Percentiles rank a stretch among this genome's conserved stretches.
These are phyloP conservation scores for Prochilodus magdalenae DNA, from an alignment of 2,113 vertebrate genomes.

Conservation along the genomic window DNA sequence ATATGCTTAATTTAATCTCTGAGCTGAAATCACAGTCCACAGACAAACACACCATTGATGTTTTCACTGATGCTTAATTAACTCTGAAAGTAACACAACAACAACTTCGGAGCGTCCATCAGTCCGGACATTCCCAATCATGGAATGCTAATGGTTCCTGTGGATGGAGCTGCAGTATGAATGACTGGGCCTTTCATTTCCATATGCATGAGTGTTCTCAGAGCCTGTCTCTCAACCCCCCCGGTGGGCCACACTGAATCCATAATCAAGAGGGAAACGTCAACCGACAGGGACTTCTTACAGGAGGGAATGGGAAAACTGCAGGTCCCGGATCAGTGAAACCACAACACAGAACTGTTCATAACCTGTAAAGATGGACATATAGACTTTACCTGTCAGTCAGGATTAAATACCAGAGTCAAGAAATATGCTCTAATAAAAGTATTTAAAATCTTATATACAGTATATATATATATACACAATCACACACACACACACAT, in stretches of 20 bases:
- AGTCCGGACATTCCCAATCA: neutral
- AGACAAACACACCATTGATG: slow-evolving; percentile 58
- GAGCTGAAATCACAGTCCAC: slow-evolving; percentile 64
- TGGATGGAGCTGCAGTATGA: slow-evolving; percentile 59
- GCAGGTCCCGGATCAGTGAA: no score
- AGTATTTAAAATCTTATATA: no score
- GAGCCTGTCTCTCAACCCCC: slow-evolving; percentile 50
- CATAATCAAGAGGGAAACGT: slow-evolving; percentile 64
- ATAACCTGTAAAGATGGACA: no score
- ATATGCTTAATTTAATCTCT: slow-evolving; percentile 63
- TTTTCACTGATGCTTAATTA: slow-evolving; percentile 71
- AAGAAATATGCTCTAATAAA: no score
- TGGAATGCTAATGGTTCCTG: slow-evolving; percentile 40
- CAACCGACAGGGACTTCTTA: slow-evolving; percentile 27
- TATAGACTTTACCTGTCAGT: no score
- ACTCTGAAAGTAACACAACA: slow-evolving; percentile 46
- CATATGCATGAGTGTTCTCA: slow-evolving; percentile 73
- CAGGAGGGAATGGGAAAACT: slow-evolving; percentile 24
- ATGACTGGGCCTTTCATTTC: slow-evolving; percentile 64
- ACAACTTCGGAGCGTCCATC: slow-evolving; percentile 25
- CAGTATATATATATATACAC: no score
- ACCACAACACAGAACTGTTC: no score
- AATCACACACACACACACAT: no score
- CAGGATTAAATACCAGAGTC: no score
- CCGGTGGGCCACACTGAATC: slow-evolving; percentile 61